Evolutionary conservation across 1,140 invertebrate genomes (phyloP).

Genomic region (Ganaspis sp.): DNA sequence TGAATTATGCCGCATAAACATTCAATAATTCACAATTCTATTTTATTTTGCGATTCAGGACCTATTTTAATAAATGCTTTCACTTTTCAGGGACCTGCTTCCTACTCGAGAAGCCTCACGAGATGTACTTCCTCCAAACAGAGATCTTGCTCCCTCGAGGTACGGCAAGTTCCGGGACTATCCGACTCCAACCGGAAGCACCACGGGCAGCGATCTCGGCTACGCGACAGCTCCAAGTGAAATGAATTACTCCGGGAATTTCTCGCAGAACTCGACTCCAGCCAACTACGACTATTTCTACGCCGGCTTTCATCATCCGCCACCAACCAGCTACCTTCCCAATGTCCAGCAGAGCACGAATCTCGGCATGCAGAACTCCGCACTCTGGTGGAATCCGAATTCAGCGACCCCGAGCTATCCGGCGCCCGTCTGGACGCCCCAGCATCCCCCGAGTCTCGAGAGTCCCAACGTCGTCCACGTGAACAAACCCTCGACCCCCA

Average conservation of each 20-base stretch:
- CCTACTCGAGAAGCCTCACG: too few species aligned
- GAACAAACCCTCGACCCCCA: slow-evolving; percentile 53
- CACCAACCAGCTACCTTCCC: slow-evolving; percentile 66
- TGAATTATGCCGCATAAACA: too few species aligned
- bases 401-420: slow-evolving; percentile 58
- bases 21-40: too few species aligned
- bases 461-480: slow-evolving; percentile 42
- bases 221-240: slow-evolving; percentile 78
- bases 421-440: slow-evolving; percentile 60
- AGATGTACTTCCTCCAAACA: too few species aligned
- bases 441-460: slow-evolving; percentile 54
- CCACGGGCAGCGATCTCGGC: slow-evolving; percentile 73
- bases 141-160: too few species aligned
- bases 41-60: too few species aligned
- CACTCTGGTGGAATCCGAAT: slow-evolving; percentile 68
- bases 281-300: slow-evolving; percentile 75
- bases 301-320: slow-evolving; percentile 67
- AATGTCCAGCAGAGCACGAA: slow-evolving; percentile 62
- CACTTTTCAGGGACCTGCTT: too few species aligned
- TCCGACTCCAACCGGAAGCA: slow-evolving; percentile 76
- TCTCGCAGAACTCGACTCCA: slow-evolving; percentile 74
- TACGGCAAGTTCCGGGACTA: slow-evolving; percentile 74
- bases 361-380: slow-evolving; percentile 65
- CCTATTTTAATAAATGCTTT: too few species aligned
- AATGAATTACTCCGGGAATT: slow-evolving; percentile 74